Evolutionary conservation across 2,797 vertebrate genomes (phyloP).

Genomic region (Craterocephalus amniculus): DNA sequence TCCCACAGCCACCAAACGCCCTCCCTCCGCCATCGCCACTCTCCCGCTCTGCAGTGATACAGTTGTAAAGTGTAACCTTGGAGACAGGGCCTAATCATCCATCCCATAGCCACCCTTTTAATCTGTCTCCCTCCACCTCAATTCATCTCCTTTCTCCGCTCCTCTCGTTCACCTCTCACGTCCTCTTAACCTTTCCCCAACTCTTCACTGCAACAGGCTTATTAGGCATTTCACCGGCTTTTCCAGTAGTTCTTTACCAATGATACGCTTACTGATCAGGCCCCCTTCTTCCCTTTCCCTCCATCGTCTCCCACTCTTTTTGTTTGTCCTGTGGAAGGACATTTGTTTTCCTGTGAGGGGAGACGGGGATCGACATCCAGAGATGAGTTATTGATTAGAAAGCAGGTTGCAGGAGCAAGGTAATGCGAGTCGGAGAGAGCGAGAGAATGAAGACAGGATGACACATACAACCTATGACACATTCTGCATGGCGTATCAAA

Average conservation of each 20-base stretch:
- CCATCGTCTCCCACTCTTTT: conserved; percentile 32
- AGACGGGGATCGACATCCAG: conserved; percentile 76
- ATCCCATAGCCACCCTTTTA: conserved; percentile 72
- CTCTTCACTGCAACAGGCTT: conserved; percentile 37
- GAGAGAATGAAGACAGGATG: conserved; percentile 53
- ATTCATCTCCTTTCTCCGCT: conserved; percentile 23
- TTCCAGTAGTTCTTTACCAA: conserved; percentile 66
- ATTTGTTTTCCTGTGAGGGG: conserved; percentile 81
- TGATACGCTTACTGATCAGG: conserved; percentile 47
- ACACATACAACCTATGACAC: conserved; percentile 61
- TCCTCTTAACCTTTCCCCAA: conserved; percentile 30
- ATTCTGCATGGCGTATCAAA: conserved; percentile 50
- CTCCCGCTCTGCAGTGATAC: conserved; percentile 57
- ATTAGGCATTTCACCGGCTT: conserved; percentile 57
- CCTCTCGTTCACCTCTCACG: conserved; percentile 23
- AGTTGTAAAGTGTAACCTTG: conserved; percentile 81
- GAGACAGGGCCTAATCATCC: conserved; percentile 79
- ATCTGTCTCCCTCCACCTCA: conserved; percentile 50
- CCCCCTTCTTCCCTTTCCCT: neutral
- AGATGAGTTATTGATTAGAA: conserved; percentile 85
- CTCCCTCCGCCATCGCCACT: conserved; percentile 13
- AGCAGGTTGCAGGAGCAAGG: conserved; percentile 63
- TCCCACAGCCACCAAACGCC: conserved; percentile 10
- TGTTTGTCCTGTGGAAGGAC: conserved; percentile 84
- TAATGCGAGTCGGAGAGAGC: conserved; percentile 24